A percentile compares a stretch with the other conserved stretches of the same genome.
Evolutionary conservation across 2,888 invertebrate genomes (phyloP).

Genomic region (Tachina lurida): DNA sequence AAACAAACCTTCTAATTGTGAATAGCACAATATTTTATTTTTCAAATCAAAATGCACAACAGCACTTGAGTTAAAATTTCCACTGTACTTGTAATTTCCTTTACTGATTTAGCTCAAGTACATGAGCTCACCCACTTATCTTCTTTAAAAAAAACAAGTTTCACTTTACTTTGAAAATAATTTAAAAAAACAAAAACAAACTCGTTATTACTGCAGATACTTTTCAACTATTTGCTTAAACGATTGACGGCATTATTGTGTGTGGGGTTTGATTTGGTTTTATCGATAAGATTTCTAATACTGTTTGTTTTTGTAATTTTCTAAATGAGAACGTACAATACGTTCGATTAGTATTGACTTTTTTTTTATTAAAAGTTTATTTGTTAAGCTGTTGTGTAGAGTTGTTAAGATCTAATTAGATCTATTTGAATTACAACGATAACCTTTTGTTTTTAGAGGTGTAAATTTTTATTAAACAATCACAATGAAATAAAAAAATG

Average conservation of each 20-base stretch:
- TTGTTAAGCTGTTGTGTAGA: constrained; percentile 79
- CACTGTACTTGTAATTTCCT: background rate
- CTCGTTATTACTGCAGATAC: background rate
- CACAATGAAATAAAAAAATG: constrained; percentile 14
- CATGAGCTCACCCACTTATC: constrained; percentile 46
- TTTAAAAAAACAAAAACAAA: constrained; percentile 24
- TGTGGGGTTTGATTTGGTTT: constrained; percentile 57
- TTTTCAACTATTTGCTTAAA: constrained; percentile 38
- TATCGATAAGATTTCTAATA: constrained; percentile 67
- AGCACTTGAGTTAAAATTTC: constrained; percentile 5
- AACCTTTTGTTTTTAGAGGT: constrained; percentile 58
- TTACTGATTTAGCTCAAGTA: constrained; percentile 29
- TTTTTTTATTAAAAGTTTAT: constrained; percentile 70
- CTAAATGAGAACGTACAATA: constrained; percentile 42
- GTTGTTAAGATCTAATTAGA: constrained; percentile 75
- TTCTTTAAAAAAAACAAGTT: background rate
- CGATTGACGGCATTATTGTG: constrained; percentile 46
- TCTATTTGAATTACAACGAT: constrained; percentile 59
- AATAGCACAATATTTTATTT: background rate
- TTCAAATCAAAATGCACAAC: background rate
- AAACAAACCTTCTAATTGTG: too few relatives aligned
- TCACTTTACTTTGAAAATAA: constrained; percentile 18
- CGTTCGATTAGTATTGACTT: constrained; percentile 72
- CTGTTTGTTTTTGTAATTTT: constrained; percentile 8
- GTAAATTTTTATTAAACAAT: constrained; percentile 30